Base-by-base conservation (phyloP, 2,888 invertebrate genomes). In the Ryuthela nishihirai region DNA sequence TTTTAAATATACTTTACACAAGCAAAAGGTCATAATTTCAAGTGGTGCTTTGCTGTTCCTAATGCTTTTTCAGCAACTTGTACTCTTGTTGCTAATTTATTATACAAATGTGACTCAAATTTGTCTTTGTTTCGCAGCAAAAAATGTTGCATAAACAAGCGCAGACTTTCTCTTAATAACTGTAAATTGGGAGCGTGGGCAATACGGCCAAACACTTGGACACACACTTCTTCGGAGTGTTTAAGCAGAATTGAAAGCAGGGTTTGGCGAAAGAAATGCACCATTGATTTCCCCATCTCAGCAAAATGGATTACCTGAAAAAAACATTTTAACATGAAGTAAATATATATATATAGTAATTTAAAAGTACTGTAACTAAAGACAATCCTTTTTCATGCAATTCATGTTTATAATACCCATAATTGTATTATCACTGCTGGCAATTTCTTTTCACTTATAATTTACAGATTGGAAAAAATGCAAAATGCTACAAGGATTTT, bases 111-210 rank as follows among this genome's bases (percentile, higher is more conserved):
- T 1, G 77, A 75, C 26, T 73, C 67, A 36, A 77, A 40, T 34
- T 62, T 65, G 7, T 61, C 44, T 38, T 55, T 54, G 29, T 69
- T 68, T 26, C 70, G 83, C 2, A 91, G 71, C 20, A 94, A 74
- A 69, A 94, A 94, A 73, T 92, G 91, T 70, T 85, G 85, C 71
- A 94, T 83, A 71, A 94, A 94, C 7, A 94, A 75, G 39, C 85
- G 78, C 3, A 94, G 75, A 66, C 90, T 87, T 71, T 92, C 91
- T 49, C 88, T 81, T 67, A 94, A 87, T 69, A 85, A 79, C 70
- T 84, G 83, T 9, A 93, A 76, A 72, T 90, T 87, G 0, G 84
- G 79, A 0, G 87, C 81, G 50, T 81, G 80, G 0, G 86, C 80
- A 45, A 92, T 82, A 54, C 86, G 80, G 46, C 82, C 78, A 74